phyloP scores from a whole-genome alignment of 1,140 invertebrate genomes.

The Harlomillsia oculata region DNA sequence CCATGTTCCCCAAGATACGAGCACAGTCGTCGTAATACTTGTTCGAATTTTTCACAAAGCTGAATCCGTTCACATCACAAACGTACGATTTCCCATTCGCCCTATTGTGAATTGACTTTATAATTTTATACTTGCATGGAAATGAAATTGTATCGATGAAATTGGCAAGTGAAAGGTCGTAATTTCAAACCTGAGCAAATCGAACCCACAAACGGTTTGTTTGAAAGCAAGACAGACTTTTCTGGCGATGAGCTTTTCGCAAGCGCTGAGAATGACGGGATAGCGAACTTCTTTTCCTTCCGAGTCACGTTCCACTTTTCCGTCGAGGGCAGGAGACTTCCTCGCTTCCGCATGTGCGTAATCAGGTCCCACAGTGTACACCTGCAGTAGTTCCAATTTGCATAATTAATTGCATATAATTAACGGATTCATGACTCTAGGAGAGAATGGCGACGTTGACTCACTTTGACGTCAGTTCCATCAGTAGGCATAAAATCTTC shows the following conservation, averaged over 20 bases:
- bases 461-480: conserved; percentile 82
- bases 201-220: conserved; percentile 99
- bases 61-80: conserved; percentile 99
- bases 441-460: conserved; percentile 2
- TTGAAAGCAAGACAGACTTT: conserved; percentile 97
- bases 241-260: conserved; percentile 96
- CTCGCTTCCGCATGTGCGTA: conserved; percentile 98
- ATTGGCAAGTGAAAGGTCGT: not conserved
- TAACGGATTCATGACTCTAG: no score
- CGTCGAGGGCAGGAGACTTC: conserved; percentile 94
- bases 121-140: not conserved
- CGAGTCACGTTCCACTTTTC: conserved; percentile 95
- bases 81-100: conserved; percentile 98
- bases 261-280: conserved; percentile 88
- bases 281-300: conserved; percentile 98
- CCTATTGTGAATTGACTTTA: conserved; percentile 45
- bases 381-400: no score
- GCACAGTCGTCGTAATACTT: conserved; percentile 99
- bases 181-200: conserved; percentile 66
- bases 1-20: conserved; percentile 92
- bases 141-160: not conserved
- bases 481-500: conserved; percentile 99
- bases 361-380: conserved; percentile 88
- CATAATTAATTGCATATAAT: no score
- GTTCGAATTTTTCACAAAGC: conserved; percentile 98